Conservation (phyloP, 2,888 invertebrate genomes). For the Pandemis corylana region DNA sequence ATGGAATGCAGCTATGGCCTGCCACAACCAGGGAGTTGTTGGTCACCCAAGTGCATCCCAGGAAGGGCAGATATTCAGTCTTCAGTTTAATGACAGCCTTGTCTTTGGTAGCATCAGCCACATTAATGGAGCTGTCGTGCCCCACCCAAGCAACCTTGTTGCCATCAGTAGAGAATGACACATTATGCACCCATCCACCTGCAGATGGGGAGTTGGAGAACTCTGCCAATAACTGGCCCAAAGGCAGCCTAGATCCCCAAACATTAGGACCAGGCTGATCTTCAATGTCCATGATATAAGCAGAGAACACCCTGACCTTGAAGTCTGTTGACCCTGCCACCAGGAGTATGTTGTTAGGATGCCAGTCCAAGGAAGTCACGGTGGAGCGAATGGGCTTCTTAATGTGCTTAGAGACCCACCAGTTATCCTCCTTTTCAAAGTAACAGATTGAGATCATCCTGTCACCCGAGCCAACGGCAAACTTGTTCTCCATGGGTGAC, state of each 20-base stretch:
- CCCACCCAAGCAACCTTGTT: constrained; percentile 98
- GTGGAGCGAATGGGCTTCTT: constrained; percentile 99
- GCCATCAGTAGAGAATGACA: constrained; percentile 98
- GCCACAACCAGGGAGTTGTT: constrained; percentile 94
- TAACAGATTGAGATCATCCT: constrained; percentile 98
- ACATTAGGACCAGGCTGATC: constrained; percentile 94
- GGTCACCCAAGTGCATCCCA: constrained; percentile 96
- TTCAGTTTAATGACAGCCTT: constrained; percentile 89
- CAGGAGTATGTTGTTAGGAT: constrained; percentile 97
- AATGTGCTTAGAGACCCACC: constrained; percentile 99
- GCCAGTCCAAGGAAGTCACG: constrained; percentile 99
- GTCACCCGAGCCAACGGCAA: constrained; percentile 99
- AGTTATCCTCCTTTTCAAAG: constrained; percentile 99
- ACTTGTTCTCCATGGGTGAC: constrained; percentile 99
- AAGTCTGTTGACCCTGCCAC: constrained; percentile 99
- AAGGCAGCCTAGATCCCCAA: constrained; percentile 95
- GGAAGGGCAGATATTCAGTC: constrained; percentile 96
- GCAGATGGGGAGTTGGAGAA: constrained; percentile 94
- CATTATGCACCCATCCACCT: constrained; percentile 98
- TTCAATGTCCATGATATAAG: constrained; percentile 98
- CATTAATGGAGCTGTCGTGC: constrained; percentile 97
- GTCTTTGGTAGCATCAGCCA: constrained; percentile 93
- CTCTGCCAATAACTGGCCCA: constrained; percentile 96
- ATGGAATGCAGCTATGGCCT: constrained; percentile 98
- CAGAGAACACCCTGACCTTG: constrained; percentile 97